These are phyloP conservation scores for Pterophyllum scalare DNA, from an alignment of 2,113 vertebrate genomes.

Conservation along the genomic window DNA sequence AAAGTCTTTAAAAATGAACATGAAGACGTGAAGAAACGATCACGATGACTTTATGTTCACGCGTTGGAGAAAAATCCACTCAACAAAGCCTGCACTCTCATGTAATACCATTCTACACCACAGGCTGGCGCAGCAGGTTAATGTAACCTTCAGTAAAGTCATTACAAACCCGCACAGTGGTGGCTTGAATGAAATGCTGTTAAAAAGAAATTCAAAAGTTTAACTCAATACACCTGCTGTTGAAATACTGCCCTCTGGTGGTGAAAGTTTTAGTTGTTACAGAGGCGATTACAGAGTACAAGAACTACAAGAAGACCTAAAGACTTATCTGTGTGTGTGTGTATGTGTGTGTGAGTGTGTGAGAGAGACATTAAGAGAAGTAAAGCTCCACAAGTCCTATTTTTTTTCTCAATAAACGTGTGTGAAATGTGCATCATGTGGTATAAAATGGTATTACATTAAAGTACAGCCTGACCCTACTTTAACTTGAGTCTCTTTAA, in stretches of 20 bases:
- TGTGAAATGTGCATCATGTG: no score
- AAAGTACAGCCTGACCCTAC: accelerated
- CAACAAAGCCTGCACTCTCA: background rate
- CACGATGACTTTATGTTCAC: background rate
- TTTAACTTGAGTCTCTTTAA: background rate
- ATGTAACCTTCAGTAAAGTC: background rate
- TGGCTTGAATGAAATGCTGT: background rate
- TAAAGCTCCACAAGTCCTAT: no score
- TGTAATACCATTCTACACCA: background rate
- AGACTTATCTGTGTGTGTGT: no score
- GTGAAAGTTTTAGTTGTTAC: background rate
- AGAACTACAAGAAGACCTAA: no score
- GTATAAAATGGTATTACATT: accelerated
- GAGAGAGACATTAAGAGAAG: no score
- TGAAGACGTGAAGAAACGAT: background rate
- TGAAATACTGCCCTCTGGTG: background rate
- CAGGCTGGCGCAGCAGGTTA: background rate
- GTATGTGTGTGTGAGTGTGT: no score
- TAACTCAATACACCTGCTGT: no score
- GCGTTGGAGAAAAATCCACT: accelerated
- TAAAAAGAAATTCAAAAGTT: no score
- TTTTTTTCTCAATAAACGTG: no score
- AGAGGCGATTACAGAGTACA: no score
- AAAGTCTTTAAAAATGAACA: background rate
- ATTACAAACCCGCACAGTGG: background rate